Percentiles rank a stretch among this genome's conserved stretches.
Evolutionary conservation across 2,888 invertebrate genomes (phyloP).

Genomic region (Oasisia sp.): DNA sequence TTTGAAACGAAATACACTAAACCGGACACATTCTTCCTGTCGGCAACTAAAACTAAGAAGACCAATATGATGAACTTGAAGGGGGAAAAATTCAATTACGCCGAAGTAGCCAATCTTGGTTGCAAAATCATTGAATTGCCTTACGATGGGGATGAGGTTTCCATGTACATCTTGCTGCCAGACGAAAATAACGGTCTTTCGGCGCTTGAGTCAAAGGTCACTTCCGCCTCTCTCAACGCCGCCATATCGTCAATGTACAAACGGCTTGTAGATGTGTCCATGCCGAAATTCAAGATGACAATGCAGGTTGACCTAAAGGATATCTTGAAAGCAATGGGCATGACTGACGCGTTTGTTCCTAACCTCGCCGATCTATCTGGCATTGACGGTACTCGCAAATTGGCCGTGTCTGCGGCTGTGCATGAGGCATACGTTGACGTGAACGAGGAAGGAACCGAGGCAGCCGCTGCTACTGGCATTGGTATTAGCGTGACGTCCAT

Average conservation of each 20-base stretch:
- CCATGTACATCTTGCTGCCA: slow-evolving; percentile 58
- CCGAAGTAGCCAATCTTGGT: slow-evolving; percentile 71
- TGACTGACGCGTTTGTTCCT: slow-evolving; percentile 48
- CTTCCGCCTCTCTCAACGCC: not conserved
- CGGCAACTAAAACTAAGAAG: not conserved
- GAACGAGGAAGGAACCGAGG: slow-evolving; percentile 61
- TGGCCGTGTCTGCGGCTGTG: slow-evolving; percentile 51
- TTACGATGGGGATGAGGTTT: slow-evolving; percentile 68
- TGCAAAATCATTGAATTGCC: slow-evolving; percentile 81
- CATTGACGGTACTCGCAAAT: slow-evolving; percentile 44
- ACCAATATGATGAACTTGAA: slow-evolving; percentile 75
- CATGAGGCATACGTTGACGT: slow-evolving; percentile 62
- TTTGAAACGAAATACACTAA: slow-evolving; percentile 67
- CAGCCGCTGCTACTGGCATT: slow-evolving; percentile 55
- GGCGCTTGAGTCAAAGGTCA: slow-evolving; percentile 29
- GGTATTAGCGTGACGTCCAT: slow-evolving; percentile 23
- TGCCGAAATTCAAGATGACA: slow-evolving; percentile 56
- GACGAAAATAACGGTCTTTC: slow-evolving; percentile 46
- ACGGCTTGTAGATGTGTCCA: slow-evolving; percentile 35
- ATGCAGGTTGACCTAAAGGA: slow-evolving; percentile 44
- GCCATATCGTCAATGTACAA: not conserved
- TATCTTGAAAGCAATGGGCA: slow-evolving; percentile 48
- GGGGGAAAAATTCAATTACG: slow-evolving; percentile 73
- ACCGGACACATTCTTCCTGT: not conserved
- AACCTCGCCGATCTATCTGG: slow-evolving; percentile 53